Base-by-base conservation (phyloP, 1,140 invertebrate species). In the Cydia amplana region DNA sequence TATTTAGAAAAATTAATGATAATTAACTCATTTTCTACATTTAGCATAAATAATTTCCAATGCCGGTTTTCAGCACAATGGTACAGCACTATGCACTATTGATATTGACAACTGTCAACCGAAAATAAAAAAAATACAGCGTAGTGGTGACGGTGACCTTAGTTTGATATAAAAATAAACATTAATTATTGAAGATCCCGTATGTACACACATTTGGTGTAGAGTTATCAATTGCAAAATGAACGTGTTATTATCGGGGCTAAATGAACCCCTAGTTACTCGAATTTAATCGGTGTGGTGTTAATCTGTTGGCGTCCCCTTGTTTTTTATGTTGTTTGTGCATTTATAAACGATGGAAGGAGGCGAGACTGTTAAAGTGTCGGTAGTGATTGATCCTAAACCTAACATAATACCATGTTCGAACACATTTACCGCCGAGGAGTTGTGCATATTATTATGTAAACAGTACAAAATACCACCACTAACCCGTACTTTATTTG, bases 401-500 rank as follows among this genome's bases (percentile, higher is more conserved):
- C 85, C 86, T n/a, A 87, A 88, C 75, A 83, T 87, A 72, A 83
- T 91, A 75, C 80, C 86, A 14, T 91, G 90, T 78, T 87, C 89
- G 7, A 88, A 78, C 75, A 83, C 83, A 25, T 83, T 86, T 74
- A 91, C 89, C 40, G 91, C 91, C 23, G 97, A 97, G 91, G 95
- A 97, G 84, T 92, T 97, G 9, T 95, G 96, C 82, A 95, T 95
- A 74, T 87, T 94, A 82, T 87, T 97, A 73, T 96, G 96, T 81
- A 95, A 95, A 85, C 87, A 94, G 63, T 87, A 97, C 72, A 93
- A 94, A 1, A 97, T 98, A 83, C 94, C 95, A 25, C 96, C 97
- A 9, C 87, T 96, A n/a, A 94, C 95, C 28, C 93, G 96, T 76
- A 95, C 97, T 82, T 89, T 98, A 14, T 98, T 97, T 93, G 95